Percentiles rank a stretch among this genome's conserved stretches.
phyloP scores from a whole-genome alignment of 2,113 vertebrate genomes.

The Tragulus kanchil region DNA sequence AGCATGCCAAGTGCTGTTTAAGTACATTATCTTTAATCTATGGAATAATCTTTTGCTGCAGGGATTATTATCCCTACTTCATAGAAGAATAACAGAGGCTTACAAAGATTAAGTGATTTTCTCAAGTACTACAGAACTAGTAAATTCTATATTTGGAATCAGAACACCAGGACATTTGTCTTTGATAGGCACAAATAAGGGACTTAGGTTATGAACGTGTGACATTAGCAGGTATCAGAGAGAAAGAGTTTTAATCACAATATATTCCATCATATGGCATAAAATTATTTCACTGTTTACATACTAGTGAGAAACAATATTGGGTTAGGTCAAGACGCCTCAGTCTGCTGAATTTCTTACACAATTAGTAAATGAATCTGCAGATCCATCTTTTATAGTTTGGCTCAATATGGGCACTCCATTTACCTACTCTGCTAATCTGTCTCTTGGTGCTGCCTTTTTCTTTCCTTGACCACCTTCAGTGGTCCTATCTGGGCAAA shows the following conservation, averaged over 20 bases:
- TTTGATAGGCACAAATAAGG: neutral
- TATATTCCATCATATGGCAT: neutral
- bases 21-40: neutral
- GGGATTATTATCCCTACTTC: neutral
- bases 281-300: neutral
- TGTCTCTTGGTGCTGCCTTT: neutral
- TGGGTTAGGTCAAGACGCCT: neutral
- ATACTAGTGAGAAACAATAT: neutral
- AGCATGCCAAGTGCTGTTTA: neutral
- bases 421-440: neutral
- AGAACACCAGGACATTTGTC: neutral
- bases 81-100: neutral
- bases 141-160: neutral
- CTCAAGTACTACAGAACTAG: neutral
- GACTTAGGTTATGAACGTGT: neutral
- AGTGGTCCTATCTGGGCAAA: neutral
- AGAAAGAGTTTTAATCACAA: neutral
- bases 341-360: neutral
- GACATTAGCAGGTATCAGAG: neutral
- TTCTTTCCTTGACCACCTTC: neutral
- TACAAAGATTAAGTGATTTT: neutral
- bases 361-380: neutral
- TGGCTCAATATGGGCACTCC: neutral
- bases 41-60: neutral
- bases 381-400: neutral